phyloP scores from a whole-genome alignment of 1,140 invertebrate species.

The Drosophila pseudoobscura region DNA sequence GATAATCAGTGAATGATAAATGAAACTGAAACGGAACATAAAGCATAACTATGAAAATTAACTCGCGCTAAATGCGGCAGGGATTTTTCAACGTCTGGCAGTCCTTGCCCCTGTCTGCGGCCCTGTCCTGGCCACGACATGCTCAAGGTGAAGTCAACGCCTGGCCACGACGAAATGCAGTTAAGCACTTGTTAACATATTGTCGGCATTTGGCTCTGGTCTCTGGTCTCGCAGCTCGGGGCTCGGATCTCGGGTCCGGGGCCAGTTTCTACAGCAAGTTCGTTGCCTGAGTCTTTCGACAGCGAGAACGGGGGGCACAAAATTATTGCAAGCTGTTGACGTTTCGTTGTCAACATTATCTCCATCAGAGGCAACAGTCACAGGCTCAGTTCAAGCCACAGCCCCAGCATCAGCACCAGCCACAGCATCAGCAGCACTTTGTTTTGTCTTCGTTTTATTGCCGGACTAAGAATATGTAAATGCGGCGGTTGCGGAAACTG shows the following conservation, averaged over 20 bases:
- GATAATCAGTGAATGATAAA: constrained; percentile 82
- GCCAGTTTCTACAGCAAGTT: constrained; percentile 45
- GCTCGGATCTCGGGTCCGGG: too few species aligned
- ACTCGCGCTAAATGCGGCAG: constrained; percentile 67
- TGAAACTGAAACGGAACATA: constrained; percentile 75
- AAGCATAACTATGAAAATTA: constrained; percentile 75
- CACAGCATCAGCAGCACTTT: constrained; percentile 16
- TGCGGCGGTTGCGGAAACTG: constrained; percentile 64
- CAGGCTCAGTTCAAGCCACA: neutral
- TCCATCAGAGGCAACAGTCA: constrained; percentile 17
- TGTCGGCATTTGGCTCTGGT: constrained; percentile 71
- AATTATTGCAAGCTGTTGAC: constrained; percentile 69
- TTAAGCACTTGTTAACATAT: constrained; percentile 82
- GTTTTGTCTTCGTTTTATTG: constrained; percentile 31
- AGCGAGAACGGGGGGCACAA: constrained; percentile 2
- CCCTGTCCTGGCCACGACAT: neutral
- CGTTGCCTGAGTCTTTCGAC: constrained; percentile 70
- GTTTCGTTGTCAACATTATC: constrained; percentile 79
- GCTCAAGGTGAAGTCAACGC: constrained; percentile 75
- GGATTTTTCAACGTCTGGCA: constrained; percentile 41
- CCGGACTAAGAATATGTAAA: constrained; percentile 46
- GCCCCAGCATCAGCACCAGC: too few species aligned
- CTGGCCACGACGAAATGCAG: constrained; percentile 58
- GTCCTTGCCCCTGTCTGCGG: neutral
- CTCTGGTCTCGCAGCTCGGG: neutral